A percentile compares a stretch with the other conserved stretches of the same genome.
These are phyloP conservation scores for Apis laboriosa DNA, from an alignment of 1,140 invertebrate species.

Conservation along the genomic window DNA sequence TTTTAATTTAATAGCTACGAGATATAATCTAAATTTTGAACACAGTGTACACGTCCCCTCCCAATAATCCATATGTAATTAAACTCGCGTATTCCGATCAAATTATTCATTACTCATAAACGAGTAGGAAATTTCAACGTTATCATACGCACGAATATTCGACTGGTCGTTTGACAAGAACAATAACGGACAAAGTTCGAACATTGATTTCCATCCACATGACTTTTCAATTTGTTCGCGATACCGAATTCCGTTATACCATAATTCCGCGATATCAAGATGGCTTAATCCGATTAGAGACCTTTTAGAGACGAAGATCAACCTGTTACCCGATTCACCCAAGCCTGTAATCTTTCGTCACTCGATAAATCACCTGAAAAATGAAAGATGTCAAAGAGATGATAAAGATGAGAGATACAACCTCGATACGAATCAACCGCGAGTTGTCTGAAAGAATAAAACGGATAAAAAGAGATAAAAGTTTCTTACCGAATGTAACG, in stretches of 20 bases:
- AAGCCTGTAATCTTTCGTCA: slow-evolving; percentile 3
- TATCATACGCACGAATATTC: neutral
- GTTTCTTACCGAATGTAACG: no score
- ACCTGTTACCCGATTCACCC: slow-evolving; percentile 4
- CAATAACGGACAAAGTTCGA: neutral
- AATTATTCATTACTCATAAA: slow-evolving; percentile 3
- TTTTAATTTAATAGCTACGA: neutral
- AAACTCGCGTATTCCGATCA: neutral
- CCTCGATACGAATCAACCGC: neutral
- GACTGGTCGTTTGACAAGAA: no score
- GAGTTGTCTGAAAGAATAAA: no score
- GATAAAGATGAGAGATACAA: no score
- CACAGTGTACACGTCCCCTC: neutral
- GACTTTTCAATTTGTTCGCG: neutral
- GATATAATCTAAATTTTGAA: neutral
- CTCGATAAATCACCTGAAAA: neutral
- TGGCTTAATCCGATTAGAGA: slow-evolving; percentile 33
- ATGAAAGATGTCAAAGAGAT: neutral
- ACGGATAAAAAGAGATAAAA: neutral
- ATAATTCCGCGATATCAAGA: neutral
- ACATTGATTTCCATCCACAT: neutral
- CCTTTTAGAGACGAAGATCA: slow-evolving; percentile 9
- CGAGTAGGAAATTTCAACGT: neutral
- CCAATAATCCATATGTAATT: neutral
- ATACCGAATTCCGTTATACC: no score